phyloP scores from a whole-genome alignment of 2,888 invertebrate species.

The Dynastes grantii region DNA sequence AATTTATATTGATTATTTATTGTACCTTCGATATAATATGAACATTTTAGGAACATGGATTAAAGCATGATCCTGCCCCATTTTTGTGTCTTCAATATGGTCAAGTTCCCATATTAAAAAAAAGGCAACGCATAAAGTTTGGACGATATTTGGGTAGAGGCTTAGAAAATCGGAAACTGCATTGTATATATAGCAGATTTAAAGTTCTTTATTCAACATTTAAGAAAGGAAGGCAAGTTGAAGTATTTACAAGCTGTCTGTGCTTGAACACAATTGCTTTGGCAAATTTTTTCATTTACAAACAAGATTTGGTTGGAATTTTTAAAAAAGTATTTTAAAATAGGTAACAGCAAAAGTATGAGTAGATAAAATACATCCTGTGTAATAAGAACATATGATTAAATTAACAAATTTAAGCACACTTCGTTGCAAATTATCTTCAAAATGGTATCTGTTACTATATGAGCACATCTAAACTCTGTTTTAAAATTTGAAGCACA shows the following conservation, averaged over 20 bases:
- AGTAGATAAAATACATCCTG: neutral
- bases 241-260: neutral
- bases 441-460: no score
- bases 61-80: slow-evolving; percentile 42
- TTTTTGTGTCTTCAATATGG: slow-evolving; percentile 42
- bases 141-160: slow-evolving; percentile 48
- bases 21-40: slow-evolving; percentile 4
- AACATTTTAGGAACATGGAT: slow-evolving; percentile 43
- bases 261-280: no score
- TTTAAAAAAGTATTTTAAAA: neutral
- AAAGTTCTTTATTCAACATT: slow-evolving; percentile 21
- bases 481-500: no score
- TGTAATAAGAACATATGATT: neutral
- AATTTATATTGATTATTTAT: neutral
- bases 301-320: no score
- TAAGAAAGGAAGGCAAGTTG: slow-evolving; percentile 41
- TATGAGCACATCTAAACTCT: no score
- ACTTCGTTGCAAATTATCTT: no score
- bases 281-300: no score
- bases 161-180: slow-evolving; percentile 38
- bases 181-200: slow-evolving; percentile 46
- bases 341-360: no score
- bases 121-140: slow-evolving; percentile 39
- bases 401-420: no score
- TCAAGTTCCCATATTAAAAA: slow-evolving; percentile 4